These are phyloP conservation scores for Solenopsis invicta DNA, from an alignment of 1,140 invertebrate genomes.

Conservation along the genomic window DNA sequence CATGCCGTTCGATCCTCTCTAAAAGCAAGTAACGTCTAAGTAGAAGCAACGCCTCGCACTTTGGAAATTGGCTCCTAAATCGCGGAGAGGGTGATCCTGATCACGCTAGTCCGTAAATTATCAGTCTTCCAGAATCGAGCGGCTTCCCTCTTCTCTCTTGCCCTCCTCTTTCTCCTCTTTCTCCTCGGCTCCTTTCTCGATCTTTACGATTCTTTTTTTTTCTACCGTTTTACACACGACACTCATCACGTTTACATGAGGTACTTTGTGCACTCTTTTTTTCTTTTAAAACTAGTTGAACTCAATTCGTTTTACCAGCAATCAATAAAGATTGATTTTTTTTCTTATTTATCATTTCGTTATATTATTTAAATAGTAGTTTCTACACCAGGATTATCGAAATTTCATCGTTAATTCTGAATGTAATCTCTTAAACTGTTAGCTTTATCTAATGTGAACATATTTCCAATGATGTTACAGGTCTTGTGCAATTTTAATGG, in stretches of 20 bases:
- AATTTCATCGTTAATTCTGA: neutral
- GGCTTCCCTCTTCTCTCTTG: neutral
- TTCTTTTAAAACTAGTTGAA: neutral
- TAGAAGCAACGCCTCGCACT: constrained; percentile 80
- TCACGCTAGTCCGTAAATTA: constrained; percentile 80
- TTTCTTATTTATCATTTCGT: neutral
- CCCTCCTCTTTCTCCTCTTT: neutral
- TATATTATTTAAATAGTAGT: neutral
- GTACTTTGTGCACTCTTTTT: neutral
- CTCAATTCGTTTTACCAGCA: neutral
- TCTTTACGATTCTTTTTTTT: constrained; percentile 9
- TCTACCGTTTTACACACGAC: neutral
- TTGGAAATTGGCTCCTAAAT: constrained; percentile 83
- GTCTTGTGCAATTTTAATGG: neutral
- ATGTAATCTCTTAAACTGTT: neutral
- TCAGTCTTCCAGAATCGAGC: constrained; percentile 70
- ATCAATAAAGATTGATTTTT: constrained; percentile 28
- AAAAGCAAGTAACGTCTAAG: constrained; percentile 77
- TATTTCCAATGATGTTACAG: neutral
- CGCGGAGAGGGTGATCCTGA: constrained; percentile 75
- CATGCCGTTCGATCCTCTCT: constrained; percentile 74
- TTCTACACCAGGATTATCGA: neutral
- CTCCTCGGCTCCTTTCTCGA: neutral
- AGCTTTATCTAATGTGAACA: neutral
- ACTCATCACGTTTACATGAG: constrained; percentile 3